A percentile compares a stretch with the other conserved stretches of the same genome.
phyloP scores from a whole-genome alignment of 1,140 invertebrate genomes.

The Drosophila sturtevanti region DNA sequence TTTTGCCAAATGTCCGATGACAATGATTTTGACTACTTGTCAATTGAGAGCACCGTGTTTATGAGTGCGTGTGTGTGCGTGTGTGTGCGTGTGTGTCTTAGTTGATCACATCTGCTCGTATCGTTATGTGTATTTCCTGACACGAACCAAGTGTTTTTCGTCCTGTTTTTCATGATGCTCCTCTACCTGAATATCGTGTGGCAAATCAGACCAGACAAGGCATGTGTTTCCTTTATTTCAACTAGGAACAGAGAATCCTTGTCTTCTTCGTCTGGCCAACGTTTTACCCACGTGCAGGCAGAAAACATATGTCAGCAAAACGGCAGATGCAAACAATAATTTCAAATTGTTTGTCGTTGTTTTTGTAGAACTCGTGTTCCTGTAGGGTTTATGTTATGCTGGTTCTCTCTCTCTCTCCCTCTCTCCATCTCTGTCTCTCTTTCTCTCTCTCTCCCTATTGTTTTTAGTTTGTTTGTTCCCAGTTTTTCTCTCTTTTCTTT shows the following conservation, averaged over 20 bases:
- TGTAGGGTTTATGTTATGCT: conserved; percentile 22
- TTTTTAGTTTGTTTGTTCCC: conserved; percentile 31
- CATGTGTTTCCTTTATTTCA: conserved; percentile 35
- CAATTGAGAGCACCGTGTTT: neutral
- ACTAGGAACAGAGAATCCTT: conserved; percentile 6
- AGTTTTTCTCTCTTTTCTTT: conserved; percentile 42
- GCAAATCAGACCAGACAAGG: conserved; percentile 12
- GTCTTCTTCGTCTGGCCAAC: conserved; percentile 10
- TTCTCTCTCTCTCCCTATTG: conserved; percentile 12
- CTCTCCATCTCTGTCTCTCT: no score
- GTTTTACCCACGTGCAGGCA: conserved; percentile 46
- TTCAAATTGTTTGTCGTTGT: conserved; percentile 23
- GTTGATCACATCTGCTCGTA: conserved; percentile 29
- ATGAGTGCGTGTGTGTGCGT: no score
- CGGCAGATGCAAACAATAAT: conserved; percentile 53
- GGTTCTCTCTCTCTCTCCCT: conserved; percentile 27
- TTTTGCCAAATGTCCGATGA: neutral
- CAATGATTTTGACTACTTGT: neutral
- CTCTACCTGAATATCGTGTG: conserved; percentile 32
- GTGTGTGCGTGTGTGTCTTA: no score
- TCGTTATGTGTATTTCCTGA: conserved; percentile 15
- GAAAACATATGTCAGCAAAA: conserved; percentile 41
- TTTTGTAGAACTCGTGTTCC: conserved; percentile 26
- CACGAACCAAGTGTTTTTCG: conserved; percentile 40
- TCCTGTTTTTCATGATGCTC: neutral